These are phyloP conservation scores for Brachionus paranguensis DNA, from an alignment of 1,140 invertebrate species.

Conservation along the genomic window DNA sequence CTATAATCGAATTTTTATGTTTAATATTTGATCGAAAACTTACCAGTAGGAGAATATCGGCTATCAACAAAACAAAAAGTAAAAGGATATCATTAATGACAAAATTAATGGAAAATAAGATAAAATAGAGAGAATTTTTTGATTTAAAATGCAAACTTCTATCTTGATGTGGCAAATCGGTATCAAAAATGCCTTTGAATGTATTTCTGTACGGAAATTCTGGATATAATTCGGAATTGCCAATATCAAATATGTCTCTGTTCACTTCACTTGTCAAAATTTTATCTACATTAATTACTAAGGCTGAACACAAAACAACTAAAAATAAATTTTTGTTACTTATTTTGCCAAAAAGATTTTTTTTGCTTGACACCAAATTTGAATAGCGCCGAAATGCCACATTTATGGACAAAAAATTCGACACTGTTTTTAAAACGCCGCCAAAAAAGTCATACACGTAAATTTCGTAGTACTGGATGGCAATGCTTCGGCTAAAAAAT, in stretches of 20 bases:
- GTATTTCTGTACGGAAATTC: not conserved
- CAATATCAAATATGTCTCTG: not conserved
- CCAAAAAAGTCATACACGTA: not conserved
- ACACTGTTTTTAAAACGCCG: not conserved
- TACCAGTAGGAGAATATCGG: not conserved
- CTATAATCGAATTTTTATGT: not conserved
- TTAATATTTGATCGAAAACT: not conserved
- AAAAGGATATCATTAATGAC: not conserved
- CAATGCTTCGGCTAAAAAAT: not conserved
- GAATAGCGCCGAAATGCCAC: not conserved
- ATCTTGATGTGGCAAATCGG: not conserved
- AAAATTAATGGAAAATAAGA: not conserved
- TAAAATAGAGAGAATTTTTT: not conserved
- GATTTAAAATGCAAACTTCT: not conserved
- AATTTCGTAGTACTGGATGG: not conserved
- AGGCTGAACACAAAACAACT: not conserved
- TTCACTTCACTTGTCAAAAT: not conserved
- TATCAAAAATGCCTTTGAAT: not conserved
- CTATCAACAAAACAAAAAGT: not conserved
- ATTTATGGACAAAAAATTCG: not conserved
- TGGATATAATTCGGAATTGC: not conserved
- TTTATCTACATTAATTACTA: not conserved
- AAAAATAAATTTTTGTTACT: not conserved
- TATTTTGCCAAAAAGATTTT: not conserved
- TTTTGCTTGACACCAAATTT: not conserved